These are phyloP conservation scores for Lasioglossum albipes DNA, from an alignment of 1,140 invertebrate genomes.

Conservation along the genomic window DNA sequence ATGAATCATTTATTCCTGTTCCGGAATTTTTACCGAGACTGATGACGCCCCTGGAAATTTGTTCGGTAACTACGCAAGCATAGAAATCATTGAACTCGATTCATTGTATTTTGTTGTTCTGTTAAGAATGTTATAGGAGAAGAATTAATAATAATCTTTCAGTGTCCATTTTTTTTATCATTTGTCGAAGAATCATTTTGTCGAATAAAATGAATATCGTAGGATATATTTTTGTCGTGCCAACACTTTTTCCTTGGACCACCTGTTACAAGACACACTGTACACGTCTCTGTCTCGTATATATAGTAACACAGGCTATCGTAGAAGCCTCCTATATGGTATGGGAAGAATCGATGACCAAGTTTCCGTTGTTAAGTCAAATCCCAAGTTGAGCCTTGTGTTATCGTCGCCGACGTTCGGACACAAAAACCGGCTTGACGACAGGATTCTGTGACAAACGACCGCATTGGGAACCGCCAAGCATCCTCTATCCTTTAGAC, in stretches of 20 bases:
- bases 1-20: no score
- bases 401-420: constrained; percentile 36
- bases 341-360: constrained; percentile 51
- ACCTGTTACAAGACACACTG: background rate
- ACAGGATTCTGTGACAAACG: constrained; percentile 65
- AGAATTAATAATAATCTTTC: no score
- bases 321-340: constrained; percentile 17
- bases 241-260: background rate
- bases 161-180: no score
- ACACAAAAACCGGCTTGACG: constrained; percentile 66
- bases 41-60: no score
- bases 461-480: constrained; percentile 45
- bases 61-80: no score
- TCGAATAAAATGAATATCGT: no score
- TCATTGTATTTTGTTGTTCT: no score
- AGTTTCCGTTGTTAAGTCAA: constrained; percentile 61
- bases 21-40: no score
- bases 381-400: constrained; percentile 47
- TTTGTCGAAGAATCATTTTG: no score
- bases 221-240: no score
- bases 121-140: no score
- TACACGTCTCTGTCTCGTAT: constrained; percentile 30
- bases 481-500: constrained; percentile 27
- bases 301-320: constrained; percentile 33
- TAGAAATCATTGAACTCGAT: no score